Evolutionary conservation across 2,113 vertebrate species (phyloP), one percentile per base, ranked within the genome.

Genomic region (Panthera leo): DNA sequence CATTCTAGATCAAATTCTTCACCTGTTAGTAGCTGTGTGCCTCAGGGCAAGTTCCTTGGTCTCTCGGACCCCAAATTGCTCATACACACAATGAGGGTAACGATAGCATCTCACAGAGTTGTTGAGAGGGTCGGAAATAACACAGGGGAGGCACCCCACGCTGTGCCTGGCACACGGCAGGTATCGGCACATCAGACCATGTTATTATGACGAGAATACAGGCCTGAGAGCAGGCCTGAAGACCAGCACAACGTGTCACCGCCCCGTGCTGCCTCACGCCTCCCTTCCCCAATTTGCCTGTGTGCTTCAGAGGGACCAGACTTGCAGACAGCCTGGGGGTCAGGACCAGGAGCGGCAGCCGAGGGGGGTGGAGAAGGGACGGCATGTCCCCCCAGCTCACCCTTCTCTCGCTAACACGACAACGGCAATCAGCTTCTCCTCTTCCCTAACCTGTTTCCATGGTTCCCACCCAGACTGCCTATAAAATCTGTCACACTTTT

Each of bases 381-480:
- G 19, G 36, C 19, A 3, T 5, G 29, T n/a, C 65, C 67, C 94
- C 3, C 53, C 61, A 11, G 45, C 89, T 84, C 87, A 15, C 75
- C 65, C 93, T 48, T 55, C 90, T 79, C 94, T 61, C 45, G 8
- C 51, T 31, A 80, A 70, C 51, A 36, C 7, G 7, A 85, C 87
- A 90, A 39, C 92, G 25, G 96, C 96, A 90, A 97, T 97, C 89
- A 96, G 91, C 89, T 70, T 94, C 94, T 83, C 76, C 79, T 94
- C 96, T 96, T 86, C 95, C 29, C 92, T 97, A 88, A 92, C 94
- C 95, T 96, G 98, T 98, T 98, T 95, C 97, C 98, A 98, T 98
- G 97, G 98, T 92, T 98, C 97, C 97, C 88, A 5, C 88, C 92
- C 96, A 94, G 97, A 0, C 97, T 95, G 97, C 98, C 97, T 98